Evolutionary conservation across 2,797 vertebrate genomes (phyloP).

Genomic region (Paedocypris micromegethes): DNA sequence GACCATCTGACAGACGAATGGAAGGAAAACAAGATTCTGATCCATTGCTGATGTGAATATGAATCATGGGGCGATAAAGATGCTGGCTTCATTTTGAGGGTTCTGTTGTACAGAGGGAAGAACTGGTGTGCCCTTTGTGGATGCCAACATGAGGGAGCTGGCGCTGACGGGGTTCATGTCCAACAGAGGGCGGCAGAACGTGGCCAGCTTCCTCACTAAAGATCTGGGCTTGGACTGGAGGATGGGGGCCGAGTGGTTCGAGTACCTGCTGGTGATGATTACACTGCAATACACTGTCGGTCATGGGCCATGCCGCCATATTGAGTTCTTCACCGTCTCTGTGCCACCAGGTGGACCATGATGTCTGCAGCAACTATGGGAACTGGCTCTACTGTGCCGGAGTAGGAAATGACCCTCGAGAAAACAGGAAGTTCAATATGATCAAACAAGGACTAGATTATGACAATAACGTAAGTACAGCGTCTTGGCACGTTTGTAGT

Average conservation of each 20-base stretch:
- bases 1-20: no score
- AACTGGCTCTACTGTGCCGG: conserved; percentile 81
- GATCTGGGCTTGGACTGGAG: conserved; percentile 81
- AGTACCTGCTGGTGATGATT: conserved; percentile 72
- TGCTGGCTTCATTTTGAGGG: no score
- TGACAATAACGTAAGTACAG: conserved; percentile 59
- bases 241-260: conserved; percentile 81
- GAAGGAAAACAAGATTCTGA: no score
- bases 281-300: no score
- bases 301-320: not conserved
- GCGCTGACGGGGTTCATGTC: conserved; percentile 78
- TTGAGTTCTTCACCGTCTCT: not conserved
- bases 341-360: conserved; percentile 69
- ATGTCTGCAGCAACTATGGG: conserved; percentile 79
- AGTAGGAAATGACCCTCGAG: conserved; percentile 76
- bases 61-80: no score
- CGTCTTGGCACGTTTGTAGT: not conserved
- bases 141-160: conserved; percentile 81
- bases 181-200: conserved; percentile 80
- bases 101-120: conserved; percentile 63
- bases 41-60: no score
- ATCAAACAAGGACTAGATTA: conserved; percentile 80
- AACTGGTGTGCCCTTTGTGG: conserved; percentile 79
- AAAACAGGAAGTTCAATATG: conserved; percentile 81
- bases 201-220: conserved; percentile 81